These are phyloP conservation scores for Lamproptera curius DNA, from an alignment of 2,888 invertebrate species.

Conservation along the genomic window DNA sequence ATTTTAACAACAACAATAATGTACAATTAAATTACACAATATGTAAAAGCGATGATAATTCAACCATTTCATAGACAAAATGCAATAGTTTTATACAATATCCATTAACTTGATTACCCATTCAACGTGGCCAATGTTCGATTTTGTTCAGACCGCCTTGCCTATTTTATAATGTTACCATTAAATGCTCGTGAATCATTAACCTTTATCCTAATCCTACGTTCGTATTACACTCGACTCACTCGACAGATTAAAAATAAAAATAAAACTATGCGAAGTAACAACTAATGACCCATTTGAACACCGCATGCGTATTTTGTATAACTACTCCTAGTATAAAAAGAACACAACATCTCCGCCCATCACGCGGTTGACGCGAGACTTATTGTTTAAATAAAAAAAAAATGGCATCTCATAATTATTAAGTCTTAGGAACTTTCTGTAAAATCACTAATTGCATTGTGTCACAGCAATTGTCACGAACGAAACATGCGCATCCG, in stretches of 20 bases:
- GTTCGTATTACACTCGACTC: conserved; percentile 4
- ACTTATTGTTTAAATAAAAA: conserved; percentile 41
- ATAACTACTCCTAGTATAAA: conserved; percentile 33
- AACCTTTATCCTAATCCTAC: conserved; percentile 6
- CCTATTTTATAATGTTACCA: neutral
- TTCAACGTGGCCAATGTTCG: neutral
- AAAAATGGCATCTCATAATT: conserved; percentile 67
- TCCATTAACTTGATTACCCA: conserved; percentile 13
- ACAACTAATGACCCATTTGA: conserved; percentile 13
- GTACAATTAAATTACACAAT: conserved; percentile 67
- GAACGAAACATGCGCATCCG: conserved; percentile 25
- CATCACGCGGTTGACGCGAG: conserved; percentile 39
- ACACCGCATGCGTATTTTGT: conserved; percentile 32
- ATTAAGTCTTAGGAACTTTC: conserved; percentile 70
- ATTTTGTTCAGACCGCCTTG: conserved; percentile 10
- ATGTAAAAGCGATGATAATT: conserved; percentile 57
- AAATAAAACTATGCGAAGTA: conserved; percentile 2
- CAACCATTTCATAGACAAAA: conserved; percentile 48
- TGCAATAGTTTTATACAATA: conserved; percentile 34
- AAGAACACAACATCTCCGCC: conserved; percentile 48
- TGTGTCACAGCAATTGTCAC: conserved; percentile 29
- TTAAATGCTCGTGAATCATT: conserved; percentile 14
- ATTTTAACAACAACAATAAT: conserved; percentile 75
- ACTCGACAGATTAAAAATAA: conserved; percentile 7
- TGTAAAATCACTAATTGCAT: conserved; percentile 53